A percentile compares a stretch with the other conserved stretches of the same genome.
Conservation (phyloP, 2,113 vertebrate species). For the Tupaia tana region DNA sequence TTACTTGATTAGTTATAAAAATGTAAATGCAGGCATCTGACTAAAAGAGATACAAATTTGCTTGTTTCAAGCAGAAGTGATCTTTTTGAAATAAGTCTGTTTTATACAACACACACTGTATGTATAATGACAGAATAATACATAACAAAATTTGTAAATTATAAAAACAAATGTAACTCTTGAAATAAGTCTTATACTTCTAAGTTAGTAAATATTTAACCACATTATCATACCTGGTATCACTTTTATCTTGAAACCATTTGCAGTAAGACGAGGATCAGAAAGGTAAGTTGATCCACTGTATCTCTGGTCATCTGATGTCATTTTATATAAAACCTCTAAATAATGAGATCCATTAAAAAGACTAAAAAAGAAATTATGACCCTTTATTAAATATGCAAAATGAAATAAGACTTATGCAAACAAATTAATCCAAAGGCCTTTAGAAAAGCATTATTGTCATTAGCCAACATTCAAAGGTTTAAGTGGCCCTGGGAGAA, state of each 20-base stretch:
- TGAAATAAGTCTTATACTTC: conserved; percentile 40
- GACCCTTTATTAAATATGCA: conserved; percentile 40
- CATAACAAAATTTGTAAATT: not conserved
- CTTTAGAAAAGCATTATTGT: conserved; percentile 33
- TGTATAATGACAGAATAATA: conserved; percentile 47
- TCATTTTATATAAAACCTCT: conserved; percentile 90
- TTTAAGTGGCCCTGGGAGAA: not conserved
- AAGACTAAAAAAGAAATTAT: conserved; percentile 84
- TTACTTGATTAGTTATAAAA: conserved; percentile 1
- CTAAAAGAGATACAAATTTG: not conserved
- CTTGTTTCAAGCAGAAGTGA: not conserved
- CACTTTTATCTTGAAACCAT: conserved; percentile 94
- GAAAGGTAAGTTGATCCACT: conserved; percentile 88
- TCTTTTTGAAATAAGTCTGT: not conserved
- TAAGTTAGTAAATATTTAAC: conserved; percentile 64
- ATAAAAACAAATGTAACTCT: not conserved
- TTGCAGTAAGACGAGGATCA: conserved; percentile 93
- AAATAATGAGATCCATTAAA: conserved; percentile 90
- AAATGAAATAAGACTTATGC: conserved; percentile 35
- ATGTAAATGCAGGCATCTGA: conserved; percentile 6
- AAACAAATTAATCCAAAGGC: conserved; percentile 3
- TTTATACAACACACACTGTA: not conserved
- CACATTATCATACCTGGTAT: conserved; percentile 89
- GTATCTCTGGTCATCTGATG: conserved; percentile 85
- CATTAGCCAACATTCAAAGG: not conserved